Evolutionary conservation across 2,888 invertebrate genomes (phyloP).

Genomic region (Oxyteleia sp.): DNA sequence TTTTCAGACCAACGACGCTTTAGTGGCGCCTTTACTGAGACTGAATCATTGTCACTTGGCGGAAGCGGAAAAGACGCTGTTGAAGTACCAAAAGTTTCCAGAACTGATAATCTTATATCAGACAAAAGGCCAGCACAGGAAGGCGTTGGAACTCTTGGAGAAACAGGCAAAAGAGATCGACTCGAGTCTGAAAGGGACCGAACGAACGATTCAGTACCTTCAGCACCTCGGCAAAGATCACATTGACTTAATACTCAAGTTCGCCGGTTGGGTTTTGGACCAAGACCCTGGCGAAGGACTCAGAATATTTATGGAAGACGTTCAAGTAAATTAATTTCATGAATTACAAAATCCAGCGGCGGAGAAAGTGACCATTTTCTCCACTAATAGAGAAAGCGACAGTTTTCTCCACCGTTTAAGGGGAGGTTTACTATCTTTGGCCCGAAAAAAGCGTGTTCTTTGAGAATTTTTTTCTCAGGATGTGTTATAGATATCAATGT

Average conservation of each 20-base stretch:
- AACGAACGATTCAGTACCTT: conserved; percentile 96
- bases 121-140: conserved; percentile 96
- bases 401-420: too few relatives aligned
- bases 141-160: conserved; percentile 95
- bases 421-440: too few relatives aligned
- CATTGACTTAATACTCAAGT: conserved; percentile 96
- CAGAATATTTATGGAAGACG: conserved; percentile 89
- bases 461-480: too few relatives aligned
- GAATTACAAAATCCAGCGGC: too few relatives aligned
- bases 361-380: too few relatives aligned
- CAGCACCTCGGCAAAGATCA: conserved; percentile 94
- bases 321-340: conserved; percentile 79
- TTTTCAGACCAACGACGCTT: conserved; percentile 96
- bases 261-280: conserved; percentile 96
- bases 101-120: conserved; percentile 98
- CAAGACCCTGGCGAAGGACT: conserved; percentile 96
- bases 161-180: conserved; percentile 93
- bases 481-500: too few relatives aligned
- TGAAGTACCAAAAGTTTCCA: conserved; percentile 95
- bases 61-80: conserved; percentile 96
- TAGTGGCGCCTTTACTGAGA: conserved; percentile 96
- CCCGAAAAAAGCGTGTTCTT: too few relatives aligned
- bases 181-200: conserved; percentile 93
- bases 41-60: conserved; percentile 97
- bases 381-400: too few relatives aligned